A percentile compares a stretch with the other conserved stretches of the same genome.
Evolutionary conservation across 1,140 invertebrate species (phyloP).

Genomic region (Bactericera cockerelli): DNA sequence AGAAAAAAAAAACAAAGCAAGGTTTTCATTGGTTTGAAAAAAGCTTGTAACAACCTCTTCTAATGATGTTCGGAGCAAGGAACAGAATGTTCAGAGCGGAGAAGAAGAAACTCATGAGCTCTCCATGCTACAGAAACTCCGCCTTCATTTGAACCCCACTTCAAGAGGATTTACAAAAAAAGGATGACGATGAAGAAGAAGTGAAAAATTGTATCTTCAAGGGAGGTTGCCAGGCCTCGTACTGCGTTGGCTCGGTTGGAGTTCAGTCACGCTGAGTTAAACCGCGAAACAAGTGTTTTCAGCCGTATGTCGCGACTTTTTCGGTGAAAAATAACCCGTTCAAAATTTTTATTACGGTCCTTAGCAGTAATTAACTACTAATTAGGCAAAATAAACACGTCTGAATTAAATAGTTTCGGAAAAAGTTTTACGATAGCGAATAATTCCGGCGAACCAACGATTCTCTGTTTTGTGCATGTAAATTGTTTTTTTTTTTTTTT

Average conservation of each 20-base stretch:
- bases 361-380: not conserved
- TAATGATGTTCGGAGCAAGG: not conserved
- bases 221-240: not conserved
- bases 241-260: not conserved
- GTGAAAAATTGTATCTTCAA: not conserved
- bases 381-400: not conserved
- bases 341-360: slow-evolving; percentile 1
- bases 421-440: not conserved
- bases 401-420: not conserved
- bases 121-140: not conserved
- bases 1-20: too few relatives aligned
- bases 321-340: not conserved
- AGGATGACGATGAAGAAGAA: not conserved
- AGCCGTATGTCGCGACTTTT: not conserved
- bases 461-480: too few relatives aligned
- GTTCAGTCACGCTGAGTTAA: slow-evolving; percentile 4
- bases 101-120: not conserved
- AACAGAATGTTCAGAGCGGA: not conserved
- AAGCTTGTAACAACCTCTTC: not conserved
- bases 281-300: not conserved
- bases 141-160: not conserved
- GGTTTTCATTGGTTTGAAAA: slow-evolving; percentile 3
- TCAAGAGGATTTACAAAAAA: not conserved
- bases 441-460: not conserved
- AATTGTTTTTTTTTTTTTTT: too few relatives aligned